Evolutionary conservation across 2,113 vertebrate species (phyloP), one percentile per base, ranked within the genome.

Genomic region (Verasper variegatus): DNA sequence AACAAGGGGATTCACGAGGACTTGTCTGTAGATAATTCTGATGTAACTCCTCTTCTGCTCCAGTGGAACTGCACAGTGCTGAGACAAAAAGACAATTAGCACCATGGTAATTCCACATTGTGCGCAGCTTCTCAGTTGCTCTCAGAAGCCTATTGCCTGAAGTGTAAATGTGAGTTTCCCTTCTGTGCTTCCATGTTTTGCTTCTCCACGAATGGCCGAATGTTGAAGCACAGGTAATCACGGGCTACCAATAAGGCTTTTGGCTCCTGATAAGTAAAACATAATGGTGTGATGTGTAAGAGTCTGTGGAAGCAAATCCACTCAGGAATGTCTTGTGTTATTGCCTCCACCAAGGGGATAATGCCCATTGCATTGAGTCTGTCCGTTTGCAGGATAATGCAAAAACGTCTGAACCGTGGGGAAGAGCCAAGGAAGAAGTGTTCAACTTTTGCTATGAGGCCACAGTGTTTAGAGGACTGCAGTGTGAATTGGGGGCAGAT

Each of bases 1-100:
- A 27, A 81, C 77, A 64, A 79, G n/a, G 27, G 68, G 65, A 88
- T 85, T 86, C 63, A 54, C 40, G 56, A 62, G 15, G 42, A 63
- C 66, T 84, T 61, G 59, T 74, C 78, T 75, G 67, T 15, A 82
- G 86, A 84, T 86, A 83, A 81, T 77, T 84, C 86, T 85, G 79
- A 80, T 83, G 82, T 74, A 86, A 82, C 51, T 70, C 68, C 42
- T 57, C 27, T 75, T 82, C 55, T 76, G 45, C 37, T 80, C 78
- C 55, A 73, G 62, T 59, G 5, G 60, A 78, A 81, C 5, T 60
- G 65, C 63, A 77, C 54, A 79, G 66, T 9, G 56, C 21, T 37
- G 71, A 62, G 71, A 75, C 47, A 51, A 69, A 68, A 74, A 74
- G 76, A 74, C 45, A 83, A 84, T 89, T 88, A 80, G 55, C 59